Evolutionary conservation across 2,113 vertebrate genomes (phyloP), one percentile per base, ranked within the genome.

Genomic region (Nettapus auritus): DNA sequence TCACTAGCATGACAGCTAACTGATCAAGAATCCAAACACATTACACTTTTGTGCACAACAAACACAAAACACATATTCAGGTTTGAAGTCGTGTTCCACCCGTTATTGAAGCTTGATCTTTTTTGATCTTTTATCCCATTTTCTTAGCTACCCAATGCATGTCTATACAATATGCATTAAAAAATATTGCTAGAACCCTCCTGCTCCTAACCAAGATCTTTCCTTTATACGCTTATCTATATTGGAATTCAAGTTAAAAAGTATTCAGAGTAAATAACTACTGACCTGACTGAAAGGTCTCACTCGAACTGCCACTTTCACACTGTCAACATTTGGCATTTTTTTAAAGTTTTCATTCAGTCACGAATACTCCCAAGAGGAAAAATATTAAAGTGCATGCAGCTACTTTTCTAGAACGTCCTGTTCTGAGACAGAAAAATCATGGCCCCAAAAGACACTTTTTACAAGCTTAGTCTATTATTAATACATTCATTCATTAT

Each of bases 211-310:
- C 21, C 25, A 36, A 36, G 16, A 7, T 5, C 13, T n/a, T 13
- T 33, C 46, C 21, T 50, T 25, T 89, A 62, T 31, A 40, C 78
- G 12, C 4, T 2, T 46, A 68, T 36, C 63, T 71, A 13, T 19
- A 50, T 2, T 22, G 48, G 25, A 28, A 52, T n/a, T 84, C 17
- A 80, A 89, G 26, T 67, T 74, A 6, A 85, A 93, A 93, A 93
- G 74, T 33, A 86, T 16, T 66, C 53, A 63, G 52, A 83, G 59
- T 18, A 82, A 74, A 38, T 38, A 48, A 89, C 31, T 88, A 98
- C 98, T 98, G 89, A 98, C 98, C 98, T 99, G 98, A 96, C 97
- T 98, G 89, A 98, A 99, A 29, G 98, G 98, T 68, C 98, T 97
- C 77, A 99, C 98, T 31, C 98, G 89, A 48, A 98, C 98, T 9